Percentiles rank a stretch among this genome's conserved stretches.
These are phyloP conservation scores for Cataglyphis hispanica DNA, from an alignment of 1,140 invertebrate species.

Conservation along the genomic window DNA sequence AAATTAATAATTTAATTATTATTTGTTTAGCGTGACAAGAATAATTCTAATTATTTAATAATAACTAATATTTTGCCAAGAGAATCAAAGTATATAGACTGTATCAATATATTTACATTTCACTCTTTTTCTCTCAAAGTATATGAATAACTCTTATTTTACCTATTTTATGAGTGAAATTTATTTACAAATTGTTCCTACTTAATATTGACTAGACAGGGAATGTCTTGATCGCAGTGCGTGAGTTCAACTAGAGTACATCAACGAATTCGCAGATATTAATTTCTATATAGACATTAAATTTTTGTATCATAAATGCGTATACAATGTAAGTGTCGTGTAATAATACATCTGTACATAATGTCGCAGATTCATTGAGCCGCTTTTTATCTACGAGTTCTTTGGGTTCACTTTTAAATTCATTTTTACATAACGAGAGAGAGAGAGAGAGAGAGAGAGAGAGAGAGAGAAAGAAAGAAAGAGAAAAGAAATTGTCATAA, in stretches of 20 bases:
- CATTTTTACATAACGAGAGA: neutral
- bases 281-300: conserved; percentile 10
- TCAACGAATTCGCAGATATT: conserved; percentile 36
- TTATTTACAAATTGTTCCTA: conserved; percentile 82
- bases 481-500: no score
- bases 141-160: conserved; percentile 23
- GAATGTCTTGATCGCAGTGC: conserved; percentile 72
- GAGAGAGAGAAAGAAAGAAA: no score
- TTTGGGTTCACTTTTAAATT: neutral
- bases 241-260: conserved; percentile 44
- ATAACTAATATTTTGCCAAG: no score
- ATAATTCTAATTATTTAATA: neutral
- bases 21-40: no score
- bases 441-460: neutral
- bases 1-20: neutral
- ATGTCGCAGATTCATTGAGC: neutral
- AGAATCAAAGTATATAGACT: neutral
- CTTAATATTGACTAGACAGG: conserved; percentile 87
- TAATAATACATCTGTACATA: conserved; percentile 31
- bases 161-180: conserved; percentile 31
- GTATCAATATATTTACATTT: neutral
- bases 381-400: neutral
- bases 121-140: conserved; percentile 10
- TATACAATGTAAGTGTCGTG: conserved; percentile 65
- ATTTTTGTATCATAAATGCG: conserved; percentile 54